A percentile compares a stretch with the other conserved stretches of the same genome.
phyloP scores from a whole-genome alignment of 1,140 invertebrate species.

The Calliphora vicina region DNA sequence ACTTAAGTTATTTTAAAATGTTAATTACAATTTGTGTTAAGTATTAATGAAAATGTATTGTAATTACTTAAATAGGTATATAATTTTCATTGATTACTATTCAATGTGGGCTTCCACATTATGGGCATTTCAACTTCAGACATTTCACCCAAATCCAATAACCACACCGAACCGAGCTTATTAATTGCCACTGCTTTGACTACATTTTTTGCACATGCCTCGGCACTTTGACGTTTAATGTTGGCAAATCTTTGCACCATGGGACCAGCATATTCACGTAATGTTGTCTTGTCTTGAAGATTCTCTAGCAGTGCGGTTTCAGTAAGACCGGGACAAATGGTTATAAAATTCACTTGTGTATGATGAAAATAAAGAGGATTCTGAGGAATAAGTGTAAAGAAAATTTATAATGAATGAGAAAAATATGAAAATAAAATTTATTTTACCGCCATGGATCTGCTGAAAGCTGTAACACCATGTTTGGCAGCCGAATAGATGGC shows the following conservation, averaged over 20 bases:
- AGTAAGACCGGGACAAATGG: slow-evolving; percentile 57
- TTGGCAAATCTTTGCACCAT: slow-evolving; percentile 39
- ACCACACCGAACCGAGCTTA: slow-evolving; percentile 49
- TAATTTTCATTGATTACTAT: not conserved
- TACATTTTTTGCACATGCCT: slow-evolving; percentile 50
- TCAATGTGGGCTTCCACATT: not conserved
- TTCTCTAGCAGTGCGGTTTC: slow-evolving; percentile 47
- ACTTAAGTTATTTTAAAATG: no score
- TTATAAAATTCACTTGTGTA: slow-evolving; percentile 50
- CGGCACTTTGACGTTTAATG: slow-evolving; percentile 44
- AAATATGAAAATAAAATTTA: not conserved
- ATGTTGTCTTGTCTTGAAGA: slow-evolving; percentile 46
- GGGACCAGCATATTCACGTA: slow-evolving; percentile 41
- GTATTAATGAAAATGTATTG: no score
- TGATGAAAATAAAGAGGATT: slow-evolving; percentile 43
- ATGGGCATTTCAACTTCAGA: slow-evolving; percentile 35
- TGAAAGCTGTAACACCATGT: slow-evolving; percentile 61
- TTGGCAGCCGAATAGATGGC: slow-evolving; percentile 63
- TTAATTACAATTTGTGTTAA: no score
- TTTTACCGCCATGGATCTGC: slow-evolving; percentile 47
- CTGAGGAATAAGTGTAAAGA: slow-evolving; percentile 35
- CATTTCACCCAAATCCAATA: slow-evolving; percentile 49
- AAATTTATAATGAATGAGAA: not conserved
- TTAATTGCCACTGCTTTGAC: slow-evolving; percentile 46
- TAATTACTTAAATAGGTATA: no score